A percentile compares a stretch with the other conserved stretches of the same genome.
Conservation (phyloP, 2,888 invertebrate species). For the Clitarchus hookeri region DNA sequence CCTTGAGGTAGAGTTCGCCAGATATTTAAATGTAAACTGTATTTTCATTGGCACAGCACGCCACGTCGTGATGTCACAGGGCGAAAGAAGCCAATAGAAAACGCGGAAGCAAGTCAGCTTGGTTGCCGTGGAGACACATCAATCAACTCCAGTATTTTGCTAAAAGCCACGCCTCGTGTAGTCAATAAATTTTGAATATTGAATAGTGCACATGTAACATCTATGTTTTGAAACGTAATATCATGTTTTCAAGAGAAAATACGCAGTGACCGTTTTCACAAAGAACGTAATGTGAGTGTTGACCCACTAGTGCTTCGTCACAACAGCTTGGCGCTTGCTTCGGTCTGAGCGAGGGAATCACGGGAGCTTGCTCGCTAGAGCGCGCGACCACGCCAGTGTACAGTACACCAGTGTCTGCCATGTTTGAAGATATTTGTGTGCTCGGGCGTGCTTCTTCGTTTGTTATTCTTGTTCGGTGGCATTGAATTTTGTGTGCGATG, state of each 20-base stretch:
- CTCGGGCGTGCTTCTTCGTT: slow-evolving; percentile 44
- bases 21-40: slow-evolving; percentile 40
- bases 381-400: slow-evolving; percentile 41
- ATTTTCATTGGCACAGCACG: slow-evolving; percentile 44
- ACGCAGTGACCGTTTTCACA: not conserved
- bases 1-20: slow-evolving; percentile 33
- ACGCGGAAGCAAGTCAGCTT: slow-evolving; percentile 37
- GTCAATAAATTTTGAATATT: slow-evolving; percentile 42
- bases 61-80: slow-evolving; percentile 45
- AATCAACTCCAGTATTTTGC: slow-evolving; percentile 44
- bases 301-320: slow-evolving; percentile 18
- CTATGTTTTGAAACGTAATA: slow-evolving; percentile 30
- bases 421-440: slow-evolving; percentile 41
- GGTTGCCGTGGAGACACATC: slow-evolving; percentile 40
- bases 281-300: not conserved
- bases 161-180: slow-evolving; percentile 44
- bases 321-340: slow-evolving; percentile 22
- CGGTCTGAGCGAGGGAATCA: slow-evolving; percentile 33
- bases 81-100: slow-evolving; percentile 45
- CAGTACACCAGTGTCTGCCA: slow-evolving; percentile 42
- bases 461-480: slow-evolving; percentile 39
- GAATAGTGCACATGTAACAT: slow-evolving; percentile 33
- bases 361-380: slow-evolving; percentile 29
- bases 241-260: slow-evolving; percentile 26
- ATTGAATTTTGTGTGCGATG: slow-evolving; percentile 42